Percentiles rank a stretch among this genome's conserved stretches.
Conservation (phyloP, 2,797 vertebrate species). For the Octomys mimax region DNA sequence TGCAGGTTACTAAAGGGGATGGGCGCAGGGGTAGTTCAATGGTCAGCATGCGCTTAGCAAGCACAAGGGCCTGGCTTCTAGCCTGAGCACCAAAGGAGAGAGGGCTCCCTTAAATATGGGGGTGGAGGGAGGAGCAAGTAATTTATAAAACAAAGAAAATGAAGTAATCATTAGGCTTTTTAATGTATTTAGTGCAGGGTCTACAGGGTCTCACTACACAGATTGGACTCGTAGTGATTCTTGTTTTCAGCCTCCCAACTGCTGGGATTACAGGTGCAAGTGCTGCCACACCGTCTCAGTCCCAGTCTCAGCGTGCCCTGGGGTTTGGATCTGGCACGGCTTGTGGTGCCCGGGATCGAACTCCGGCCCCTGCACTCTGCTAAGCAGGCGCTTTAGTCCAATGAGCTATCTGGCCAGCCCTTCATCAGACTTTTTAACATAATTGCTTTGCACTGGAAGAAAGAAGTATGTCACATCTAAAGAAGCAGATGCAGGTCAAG, state of each 20-base stretch:
- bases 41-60: not conserved
- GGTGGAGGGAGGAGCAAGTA: not conserved
- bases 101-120: not conserved
- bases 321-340: too few species aligned
- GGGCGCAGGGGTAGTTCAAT: not conserved
- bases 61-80: not conserved
- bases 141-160: constrained; percentile 35
- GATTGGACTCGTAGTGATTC: too few species aligned
- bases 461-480: not conserved
- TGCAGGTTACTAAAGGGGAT: not conserved
- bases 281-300: too few species aligned
- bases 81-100: not conserved
- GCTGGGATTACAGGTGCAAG: too few species aligned
- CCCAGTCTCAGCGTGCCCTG: too few species aligned
- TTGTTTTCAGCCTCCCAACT: too few species aligned
- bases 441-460: not conserved
- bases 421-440: not conserved
- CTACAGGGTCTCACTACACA: too few species aligned
- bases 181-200: not conserved
- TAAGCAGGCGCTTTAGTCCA: too few species aligned
- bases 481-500: not conserved
- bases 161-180: not conserved
- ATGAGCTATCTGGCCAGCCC: too few species aligned
- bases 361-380: too few species aligned
- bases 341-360: too few species aligned